Evolutionary conservation across 2,888 invertebrate genomes (phyloP).

Genomic region (Panopea generosa): DNA sequence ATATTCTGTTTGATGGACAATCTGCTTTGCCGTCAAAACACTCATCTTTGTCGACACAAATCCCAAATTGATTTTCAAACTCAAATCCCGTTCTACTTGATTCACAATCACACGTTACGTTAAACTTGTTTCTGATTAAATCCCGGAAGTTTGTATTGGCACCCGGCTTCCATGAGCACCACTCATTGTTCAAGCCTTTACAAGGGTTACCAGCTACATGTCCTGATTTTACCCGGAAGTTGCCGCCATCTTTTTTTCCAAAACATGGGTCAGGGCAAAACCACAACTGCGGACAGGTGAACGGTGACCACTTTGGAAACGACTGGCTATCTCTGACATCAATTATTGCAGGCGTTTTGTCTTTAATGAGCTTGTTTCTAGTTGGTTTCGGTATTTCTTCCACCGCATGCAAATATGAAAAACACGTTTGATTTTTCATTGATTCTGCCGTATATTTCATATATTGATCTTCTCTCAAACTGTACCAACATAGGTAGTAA

Average conservation of each 20-base stretch:
- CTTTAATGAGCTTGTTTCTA: constrained; percentile 11
- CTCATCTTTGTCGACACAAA: constrained; percentile 77
- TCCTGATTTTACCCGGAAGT: constrained; percentile 13
- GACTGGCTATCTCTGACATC: constrained; percentile 31
- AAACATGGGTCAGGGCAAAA: constrained; percentile 81
- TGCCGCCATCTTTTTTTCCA: constrained; percentile 66
- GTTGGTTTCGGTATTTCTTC: constrained; percentile 45
- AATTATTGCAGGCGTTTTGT: constrained; percentile 18
- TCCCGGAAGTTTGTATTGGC: constrained; percentile 73
- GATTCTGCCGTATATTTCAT: neutral
- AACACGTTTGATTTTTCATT: constrained; percentile 51
- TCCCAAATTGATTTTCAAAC: constrained; percentile 68
- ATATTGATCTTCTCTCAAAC: constrained; percentile 56
- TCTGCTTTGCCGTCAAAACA: constrained; percentile 57
- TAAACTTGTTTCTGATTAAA: constrained; percentile 75
- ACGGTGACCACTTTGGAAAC: constrained; percentile 33
- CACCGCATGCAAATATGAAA: constrained; percentile 50
- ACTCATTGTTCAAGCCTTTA: constrained; percentile 43
- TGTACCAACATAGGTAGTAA: constrained; percentile 80
- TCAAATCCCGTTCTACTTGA: constrained; percentile 64
- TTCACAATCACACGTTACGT: constrained; percentile 74
- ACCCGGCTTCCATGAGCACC: constrained; percentile 52
- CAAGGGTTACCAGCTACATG: constrained; percentile 72
- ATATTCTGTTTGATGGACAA: constrained; percentile 60
- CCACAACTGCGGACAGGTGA: constrained; percentile 74